Evolutionary conservation across 2,113 vertebrate species (phyloP).

Genomic region (Vidua chalybeata): DNA sequence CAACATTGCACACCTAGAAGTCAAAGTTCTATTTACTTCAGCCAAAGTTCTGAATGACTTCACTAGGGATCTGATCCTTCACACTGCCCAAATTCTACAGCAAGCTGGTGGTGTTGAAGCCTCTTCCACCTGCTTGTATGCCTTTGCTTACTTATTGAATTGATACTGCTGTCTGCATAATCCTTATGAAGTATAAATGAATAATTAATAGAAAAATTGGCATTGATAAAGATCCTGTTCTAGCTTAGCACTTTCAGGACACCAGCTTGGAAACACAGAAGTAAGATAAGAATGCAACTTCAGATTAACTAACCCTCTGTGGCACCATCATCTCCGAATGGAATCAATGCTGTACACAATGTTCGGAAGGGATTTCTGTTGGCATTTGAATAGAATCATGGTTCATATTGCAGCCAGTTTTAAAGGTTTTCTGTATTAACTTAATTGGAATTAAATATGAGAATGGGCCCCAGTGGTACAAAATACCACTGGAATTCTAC

Average conservation of each 20-base stretch:
- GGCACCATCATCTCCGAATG: not conserved
- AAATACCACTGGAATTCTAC: not conserved
- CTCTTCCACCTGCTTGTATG: not conserved
- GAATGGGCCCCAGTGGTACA: not conserved
- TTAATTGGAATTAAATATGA: not conserved
- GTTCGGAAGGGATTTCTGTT: not conserved
- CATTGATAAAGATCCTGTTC: not conserved
- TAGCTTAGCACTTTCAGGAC: not conserved
- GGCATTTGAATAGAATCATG: not conserved
- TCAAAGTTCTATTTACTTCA: not conserved
- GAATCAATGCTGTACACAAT: not conserved
- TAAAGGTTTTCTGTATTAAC: not conserved
- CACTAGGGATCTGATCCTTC: not conserved
- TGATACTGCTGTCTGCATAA: not conserved
- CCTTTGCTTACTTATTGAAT: not conserved
- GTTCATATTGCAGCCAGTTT: not conserved
- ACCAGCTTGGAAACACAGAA: not conserved
- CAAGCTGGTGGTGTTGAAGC: fast-evolving
- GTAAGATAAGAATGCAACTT: not conserved
- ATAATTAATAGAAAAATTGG: not conserved
- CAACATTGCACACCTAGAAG: not conserved
- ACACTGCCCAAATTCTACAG: not conserved
- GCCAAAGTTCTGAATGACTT: not conserved
- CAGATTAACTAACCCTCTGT: not conserved
- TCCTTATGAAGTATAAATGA: not conserved